phyloP scores from a whole-genome alignment of 2,797 vertebrate genomes.

The Hemibagrus guttatus region DNA sequence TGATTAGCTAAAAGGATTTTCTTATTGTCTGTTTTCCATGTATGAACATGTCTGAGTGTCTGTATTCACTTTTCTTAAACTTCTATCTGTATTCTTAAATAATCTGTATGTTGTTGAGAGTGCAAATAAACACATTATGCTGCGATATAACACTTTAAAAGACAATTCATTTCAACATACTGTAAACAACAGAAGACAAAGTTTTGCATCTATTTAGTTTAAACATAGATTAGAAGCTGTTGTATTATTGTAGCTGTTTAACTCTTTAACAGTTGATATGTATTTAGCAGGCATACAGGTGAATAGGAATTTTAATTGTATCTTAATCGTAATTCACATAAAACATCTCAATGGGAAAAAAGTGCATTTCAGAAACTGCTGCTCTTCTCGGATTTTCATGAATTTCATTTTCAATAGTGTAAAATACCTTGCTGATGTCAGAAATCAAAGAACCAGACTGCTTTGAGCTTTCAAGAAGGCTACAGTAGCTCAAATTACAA shows the following conservation, averaged over 20 bases:
- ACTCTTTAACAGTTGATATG: too few relatives aligned
- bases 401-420: too few relatives aligned
- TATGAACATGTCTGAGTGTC: constrained; percentile 24
- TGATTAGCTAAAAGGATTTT: background rate
- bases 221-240: background rate
- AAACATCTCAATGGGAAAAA: too few relatives aligned
- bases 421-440: background rate
- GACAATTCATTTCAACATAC: background rate
- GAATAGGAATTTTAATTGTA: background rate
- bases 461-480: background rate
- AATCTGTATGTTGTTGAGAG: constrained; percentile 64
- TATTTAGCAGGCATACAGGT: background rate
- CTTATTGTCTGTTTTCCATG: constrained; percentile 41
- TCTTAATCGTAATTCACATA: too few relatives aligned
- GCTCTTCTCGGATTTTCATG: background rate
- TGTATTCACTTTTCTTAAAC: constrained; percentile 14
- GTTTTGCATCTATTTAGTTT: background rate
- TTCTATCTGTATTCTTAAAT: constrained; percentile 58
- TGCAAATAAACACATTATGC: constrained; percentile 72
- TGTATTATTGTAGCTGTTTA: too few relatives aligned
- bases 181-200: background rate
- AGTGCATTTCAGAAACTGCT: background rate
- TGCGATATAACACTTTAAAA: constrained; percentile 44
- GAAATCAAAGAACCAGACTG: background rate
- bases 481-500: background rate